These are phyloP conservation scores for Nyctibius bracteatus DNA, from an alignment of 2,113 vertebrate genomes.

Conservation along the genomic window DNA sequence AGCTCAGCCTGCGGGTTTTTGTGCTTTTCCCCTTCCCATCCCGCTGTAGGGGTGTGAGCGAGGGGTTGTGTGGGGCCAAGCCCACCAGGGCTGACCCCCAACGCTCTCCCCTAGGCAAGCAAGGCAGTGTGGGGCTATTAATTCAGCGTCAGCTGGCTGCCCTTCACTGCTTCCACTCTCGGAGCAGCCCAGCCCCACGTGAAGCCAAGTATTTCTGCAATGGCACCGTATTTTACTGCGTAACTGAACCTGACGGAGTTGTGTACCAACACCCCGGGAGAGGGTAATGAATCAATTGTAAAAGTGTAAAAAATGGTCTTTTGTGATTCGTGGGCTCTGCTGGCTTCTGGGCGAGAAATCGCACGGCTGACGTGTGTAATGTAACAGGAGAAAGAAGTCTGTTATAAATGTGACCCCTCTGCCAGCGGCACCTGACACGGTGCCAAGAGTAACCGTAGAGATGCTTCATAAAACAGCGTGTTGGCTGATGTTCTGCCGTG, in stretches of 20 bases:
- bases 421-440: not conserved
- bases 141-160: not conserved
- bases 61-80: accelerated
- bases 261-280: not conserved
- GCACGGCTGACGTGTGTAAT: not conserved
- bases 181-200: not conserved
- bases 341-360: not conserved
- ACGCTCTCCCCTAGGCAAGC: not conserved
- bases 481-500: not conserved
- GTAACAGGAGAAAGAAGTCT: not conserved
- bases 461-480: not conserved
- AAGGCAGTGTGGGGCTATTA: not conserved
- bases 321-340: not conserved
- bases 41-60: accelerated
- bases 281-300: not conserved
- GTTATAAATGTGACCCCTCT: not conserved
- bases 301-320: not conserved
- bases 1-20: not conserved
- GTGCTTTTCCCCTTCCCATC: not conserved
- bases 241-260: accelerated
- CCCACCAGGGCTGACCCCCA: not conserved
- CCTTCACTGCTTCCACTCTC: not conserved
- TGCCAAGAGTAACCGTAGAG: not conserved
- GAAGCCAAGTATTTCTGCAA: not conserved
- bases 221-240: accelerated